Percentiles rank a stretch among this genome's conserved stretches.
Conservation (phyloP, 2,888 invertebrate species). For the Hoplodrina ambigua region DNA sequence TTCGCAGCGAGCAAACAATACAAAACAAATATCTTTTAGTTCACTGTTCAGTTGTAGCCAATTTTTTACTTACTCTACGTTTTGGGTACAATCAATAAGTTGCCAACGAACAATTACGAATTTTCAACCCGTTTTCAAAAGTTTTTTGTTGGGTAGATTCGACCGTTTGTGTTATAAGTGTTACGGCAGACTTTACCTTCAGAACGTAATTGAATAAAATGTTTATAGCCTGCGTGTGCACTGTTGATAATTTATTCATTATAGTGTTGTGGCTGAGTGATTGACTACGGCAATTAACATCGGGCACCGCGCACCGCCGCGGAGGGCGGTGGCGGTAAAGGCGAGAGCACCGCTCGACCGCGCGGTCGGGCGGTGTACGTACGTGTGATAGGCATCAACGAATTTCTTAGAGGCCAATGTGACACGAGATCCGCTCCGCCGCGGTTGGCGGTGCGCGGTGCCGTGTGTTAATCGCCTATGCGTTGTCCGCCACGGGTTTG, state of each 20-base stretch:
- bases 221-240: conserved; percentile 15
- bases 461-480: too few relatives aligned
- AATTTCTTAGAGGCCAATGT: too few relatives aligned
- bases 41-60: conserved; percentile 51
- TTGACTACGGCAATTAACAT: too few relatives aligned
- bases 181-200: conserved; percentile 32
- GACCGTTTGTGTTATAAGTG: conserved; percentile 15
- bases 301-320: too few relatives aligned
- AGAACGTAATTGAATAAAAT: conserved; percentile 41
- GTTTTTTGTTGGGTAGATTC: conserved; percentile 33
- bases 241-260: not conserved
- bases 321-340: too few relatives aligned
- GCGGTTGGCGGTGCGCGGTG: too few relatives aligned
- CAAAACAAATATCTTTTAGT: conserved; percentile 63
- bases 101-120: conserved; percentile 40
- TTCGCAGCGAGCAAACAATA: conserved; percentile 71
- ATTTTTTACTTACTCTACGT: conserved; percentile 53
- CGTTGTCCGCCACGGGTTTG: too few relatives aligned
- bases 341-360: too few relatives aligned
- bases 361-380: too few relatives aligned
- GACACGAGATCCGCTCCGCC: too few relatives aligned
- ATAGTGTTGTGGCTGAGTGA: too few relatives aligned
- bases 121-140: conserved; percentile 50
- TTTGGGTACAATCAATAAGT: conserved; percentile 50
- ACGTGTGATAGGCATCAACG: too few relatives aligned